phyloP scores from a whole-genome alignment of 2,797 vertebrate genomes.

The Sphenopsis melanotis region DNA sequence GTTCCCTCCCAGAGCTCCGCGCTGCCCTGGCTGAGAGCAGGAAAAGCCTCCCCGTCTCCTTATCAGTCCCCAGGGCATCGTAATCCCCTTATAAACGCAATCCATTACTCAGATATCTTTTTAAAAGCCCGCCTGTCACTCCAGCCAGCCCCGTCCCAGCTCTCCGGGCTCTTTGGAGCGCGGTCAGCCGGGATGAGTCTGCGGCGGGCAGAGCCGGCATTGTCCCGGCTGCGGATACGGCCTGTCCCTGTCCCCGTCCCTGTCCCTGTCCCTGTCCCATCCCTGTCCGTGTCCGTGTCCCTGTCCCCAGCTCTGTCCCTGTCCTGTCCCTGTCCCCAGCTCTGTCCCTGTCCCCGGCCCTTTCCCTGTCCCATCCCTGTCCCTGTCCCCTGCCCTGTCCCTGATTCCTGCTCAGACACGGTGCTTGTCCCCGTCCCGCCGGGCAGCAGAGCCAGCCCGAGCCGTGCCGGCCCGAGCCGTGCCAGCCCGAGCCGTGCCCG shows the following conservation, averaged over 20 bases:
- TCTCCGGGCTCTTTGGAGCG: accelerated
- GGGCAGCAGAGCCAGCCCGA: neutral
- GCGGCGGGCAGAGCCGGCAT: neutral
- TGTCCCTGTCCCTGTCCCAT: accelerated
- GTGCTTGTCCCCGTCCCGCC: accelerated
- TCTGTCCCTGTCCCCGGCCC: neutral
- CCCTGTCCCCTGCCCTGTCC: too few relatives aligned
- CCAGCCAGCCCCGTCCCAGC: neutral
- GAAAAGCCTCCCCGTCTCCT: conserved; percentile 9
- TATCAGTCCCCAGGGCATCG: conserved; percentile 50
- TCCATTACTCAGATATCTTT: neutral
- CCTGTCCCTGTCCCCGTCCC: too few relatives aligned
- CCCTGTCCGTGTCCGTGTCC: accelerated
- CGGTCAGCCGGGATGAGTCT: accelerated
- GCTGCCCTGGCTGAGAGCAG: neutral
- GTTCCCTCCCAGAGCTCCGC: accelerated
- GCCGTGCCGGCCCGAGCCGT: neutral
- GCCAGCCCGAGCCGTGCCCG: neutral
- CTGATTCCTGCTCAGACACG: accelerated
- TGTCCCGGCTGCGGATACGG: neutral
- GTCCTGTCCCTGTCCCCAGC: too few relatives aligned
- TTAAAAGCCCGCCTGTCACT: neutral
- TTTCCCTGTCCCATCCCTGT: neutral
- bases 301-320: accelerated
- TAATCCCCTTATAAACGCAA: conserved; percentile 34